Conservation (phyloP, 35 echinoderm and acorn worm genomes). For the Apostichopus parvimensis region DNA sequence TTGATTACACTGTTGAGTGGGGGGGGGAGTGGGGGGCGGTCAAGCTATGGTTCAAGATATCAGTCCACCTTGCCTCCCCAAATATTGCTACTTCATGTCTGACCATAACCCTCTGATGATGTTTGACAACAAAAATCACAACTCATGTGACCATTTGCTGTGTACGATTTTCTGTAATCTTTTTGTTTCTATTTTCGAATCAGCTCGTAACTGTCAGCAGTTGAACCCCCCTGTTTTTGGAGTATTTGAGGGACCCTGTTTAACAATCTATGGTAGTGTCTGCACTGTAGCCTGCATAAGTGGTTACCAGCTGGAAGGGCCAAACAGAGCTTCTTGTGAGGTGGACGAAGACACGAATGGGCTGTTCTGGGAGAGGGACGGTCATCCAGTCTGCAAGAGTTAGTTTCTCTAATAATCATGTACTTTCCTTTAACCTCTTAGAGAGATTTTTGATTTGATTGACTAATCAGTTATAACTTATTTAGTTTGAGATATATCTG, state of each 20-base stretch:
- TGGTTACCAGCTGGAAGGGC: constrained; percentile 50
- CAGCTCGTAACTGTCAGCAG: constrained; percentile 29
- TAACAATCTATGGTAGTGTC: constrained; percentile 11
- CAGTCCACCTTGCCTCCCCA: too few species aligned
- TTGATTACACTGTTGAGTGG: too few species aligned
- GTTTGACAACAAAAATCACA: too few species aligned
- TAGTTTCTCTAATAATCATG: neutral
- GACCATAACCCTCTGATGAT: too few species aligned
- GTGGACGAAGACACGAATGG: neutral
- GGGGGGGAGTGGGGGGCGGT: too few species aligned
- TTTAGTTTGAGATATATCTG: too few species aligned
- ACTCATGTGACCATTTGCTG: too few species aligned
- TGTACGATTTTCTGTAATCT: neutral
- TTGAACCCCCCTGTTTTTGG: constrained; percentile 32
- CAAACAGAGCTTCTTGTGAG: constrained; percentile 38
- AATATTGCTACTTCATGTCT: too few species aligned
- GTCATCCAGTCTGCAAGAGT: constrained; percentile 49
- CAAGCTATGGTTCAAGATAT: too few species aligned
- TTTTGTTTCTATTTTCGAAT: neutral
- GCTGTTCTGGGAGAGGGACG: constrained; percentile 34
- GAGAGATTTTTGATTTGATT: too few species aligned
- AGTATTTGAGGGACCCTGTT: constrained; percentile 3
- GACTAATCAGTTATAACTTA: too few species aligned
- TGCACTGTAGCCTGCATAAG: constrained; percentile 23
- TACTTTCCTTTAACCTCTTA: too few species aligned